Percentiles rank a stretch among this genome's conserved stretches.
Conservation (phyloP, 2,113 vertebrate genomes). For the Scolopax mira region DNA sequence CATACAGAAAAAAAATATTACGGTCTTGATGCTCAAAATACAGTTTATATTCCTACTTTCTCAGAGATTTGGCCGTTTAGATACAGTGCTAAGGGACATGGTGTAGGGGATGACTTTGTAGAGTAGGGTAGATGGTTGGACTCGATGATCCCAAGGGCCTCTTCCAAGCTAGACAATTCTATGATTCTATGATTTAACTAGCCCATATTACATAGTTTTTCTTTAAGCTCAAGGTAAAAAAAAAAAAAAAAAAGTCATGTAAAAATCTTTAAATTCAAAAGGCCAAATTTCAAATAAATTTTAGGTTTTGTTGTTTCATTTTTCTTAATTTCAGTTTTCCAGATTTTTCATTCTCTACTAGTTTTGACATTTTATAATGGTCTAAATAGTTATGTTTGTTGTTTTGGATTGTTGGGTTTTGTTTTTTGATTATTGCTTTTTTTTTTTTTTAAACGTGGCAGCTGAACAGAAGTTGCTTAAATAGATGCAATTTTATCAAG, state of each 20-base stretch:
- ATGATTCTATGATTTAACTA: too few species aligned
- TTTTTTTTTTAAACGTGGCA: not conserved
- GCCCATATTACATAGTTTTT: not conserved
- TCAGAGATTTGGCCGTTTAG: too few species aligned
- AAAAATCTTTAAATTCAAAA: not conserved
- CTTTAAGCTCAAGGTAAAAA: too few species aligned
- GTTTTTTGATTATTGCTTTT: too few species aligned
- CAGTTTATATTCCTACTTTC: not conserved
- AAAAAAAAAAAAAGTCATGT: too few species aligned
- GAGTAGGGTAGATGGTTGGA: too few species aligned
- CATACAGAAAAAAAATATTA: not conserved
- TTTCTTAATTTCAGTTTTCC: not conserved
- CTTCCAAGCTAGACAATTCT: too few species aligned
- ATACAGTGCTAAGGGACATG: too few species aligned
- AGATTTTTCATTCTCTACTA: not conserved
- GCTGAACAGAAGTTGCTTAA: not conserved
- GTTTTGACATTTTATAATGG: not conserved
- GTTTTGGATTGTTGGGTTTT: too few species aligned
- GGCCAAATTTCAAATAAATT: not conserved
- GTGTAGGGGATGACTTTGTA: too few species aligned
- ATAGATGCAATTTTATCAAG: not conserved
- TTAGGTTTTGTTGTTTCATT: not conserved
- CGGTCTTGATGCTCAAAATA: not conserved
- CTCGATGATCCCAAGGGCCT: too few species aligned
- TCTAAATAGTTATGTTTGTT: not conserved